Conservation (phyloP, 2,888 invertebrate species). For the Mesorhabditis sp. region DNA sequence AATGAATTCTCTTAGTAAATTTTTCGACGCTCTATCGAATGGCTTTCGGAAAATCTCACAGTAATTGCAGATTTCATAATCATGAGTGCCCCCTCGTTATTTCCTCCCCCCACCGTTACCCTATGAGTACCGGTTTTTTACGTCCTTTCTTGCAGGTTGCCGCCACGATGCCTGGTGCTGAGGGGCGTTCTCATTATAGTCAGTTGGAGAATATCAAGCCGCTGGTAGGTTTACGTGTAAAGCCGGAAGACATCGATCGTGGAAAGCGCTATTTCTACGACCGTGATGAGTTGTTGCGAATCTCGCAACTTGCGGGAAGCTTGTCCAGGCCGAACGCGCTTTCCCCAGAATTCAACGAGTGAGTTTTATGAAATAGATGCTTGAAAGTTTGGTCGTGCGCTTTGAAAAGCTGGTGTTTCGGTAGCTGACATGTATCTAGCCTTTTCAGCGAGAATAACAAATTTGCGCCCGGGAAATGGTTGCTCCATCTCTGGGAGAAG, state of each 20-base stretch:
- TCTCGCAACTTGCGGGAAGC: slow-evolving; percentile 26
- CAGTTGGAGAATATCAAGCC: neutral
- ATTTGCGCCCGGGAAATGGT: slow-evolving; percentile 51
- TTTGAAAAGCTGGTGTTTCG: neutral
- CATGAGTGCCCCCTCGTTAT: too few relatives aligned
- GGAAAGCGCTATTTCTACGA: slow-evolving; percentile 20
- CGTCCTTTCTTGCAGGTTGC: too few relatives aligned
- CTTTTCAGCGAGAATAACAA: slow-evolving; percentile 46
- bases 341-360: slow-evolving; percentile 48
- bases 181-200: slow-evolving; percentile 3
- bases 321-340: slow-evolving; percentile 42
- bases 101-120: too few relatives aligned
- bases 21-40: too few relatives aligned
- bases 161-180: neutral
- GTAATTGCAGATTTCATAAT: too few relatives aligned
- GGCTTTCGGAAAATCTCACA: too few relatives aligned
- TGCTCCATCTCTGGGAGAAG: slow-evolving; percentile 45
- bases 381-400: neutral
- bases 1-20: too few relatives aligned
- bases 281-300: slow-evolving; percentile 41
- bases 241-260: neutral
- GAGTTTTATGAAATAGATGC: slow-evolving; percentile 7
- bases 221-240: neutral
- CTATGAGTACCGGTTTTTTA: too few relatives aligned
- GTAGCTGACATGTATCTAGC: neutral